Percentiles rank a stretch among this genome's conserved stretches.
Conservation (phyloP, 2,113 vertebrate species). For the Carlito syrichta region DNA sequence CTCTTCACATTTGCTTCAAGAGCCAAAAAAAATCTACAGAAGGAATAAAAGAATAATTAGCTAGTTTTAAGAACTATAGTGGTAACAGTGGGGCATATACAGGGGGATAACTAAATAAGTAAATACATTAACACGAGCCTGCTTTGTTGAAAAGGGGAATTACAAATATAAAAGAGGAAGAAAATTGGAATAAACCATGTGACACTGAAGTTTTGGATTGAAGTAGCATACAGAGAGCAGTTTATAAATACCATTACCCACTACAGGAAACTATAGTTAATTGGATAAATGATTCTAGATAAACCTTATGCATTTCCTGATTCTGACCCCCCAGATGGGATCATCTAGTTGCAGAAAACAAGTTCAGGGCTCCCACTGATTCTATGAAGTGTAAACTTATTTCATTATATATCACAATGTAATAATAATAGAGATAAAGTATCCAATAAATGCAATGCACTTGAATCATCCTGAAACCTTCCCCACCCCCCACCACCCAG, state of each 20-base stretch:
- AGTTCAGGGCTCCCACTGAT: too few species aligned
- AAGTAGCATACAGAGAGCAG: background rate
- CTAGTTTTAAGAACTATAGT: background rate
- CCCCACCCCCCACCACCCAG: too few species aligned
- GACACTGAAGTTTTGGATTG: background rate
- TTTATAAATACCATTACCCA: background rate
- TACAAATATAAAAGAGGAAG: background rate
- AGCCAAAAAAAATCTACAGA: background rate
- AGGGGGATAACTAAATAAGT: background rate
- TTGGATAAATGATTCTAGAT: background rate
- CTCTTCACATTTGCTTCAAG: background rate
- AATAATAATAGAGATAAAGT: too few species aligned
- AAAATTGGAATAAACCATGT: background rate
- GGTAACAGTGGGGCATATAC: background rate
- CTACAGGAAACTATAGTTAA: background rate
- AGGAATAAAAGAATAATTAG: background rate
- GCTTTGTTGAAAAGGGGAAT: background rate
- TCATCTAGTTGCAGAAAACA: too few species aligned
- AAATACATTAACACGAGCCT: background rate
- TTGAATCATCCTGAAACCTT: too few species aligned
- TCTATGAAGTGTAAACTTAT: too few species aligned
- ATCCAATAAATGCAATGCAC: too few species aligned
- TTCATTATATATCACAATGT: too few species aligned
- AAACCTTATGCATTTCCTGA: background rate
- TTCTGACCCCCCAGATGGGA: too few species aligned